Evolutionary conservation across 2,888 invertebrate genomes (phyloP).

Genomic region (Hedychridium roseum): DNA sequence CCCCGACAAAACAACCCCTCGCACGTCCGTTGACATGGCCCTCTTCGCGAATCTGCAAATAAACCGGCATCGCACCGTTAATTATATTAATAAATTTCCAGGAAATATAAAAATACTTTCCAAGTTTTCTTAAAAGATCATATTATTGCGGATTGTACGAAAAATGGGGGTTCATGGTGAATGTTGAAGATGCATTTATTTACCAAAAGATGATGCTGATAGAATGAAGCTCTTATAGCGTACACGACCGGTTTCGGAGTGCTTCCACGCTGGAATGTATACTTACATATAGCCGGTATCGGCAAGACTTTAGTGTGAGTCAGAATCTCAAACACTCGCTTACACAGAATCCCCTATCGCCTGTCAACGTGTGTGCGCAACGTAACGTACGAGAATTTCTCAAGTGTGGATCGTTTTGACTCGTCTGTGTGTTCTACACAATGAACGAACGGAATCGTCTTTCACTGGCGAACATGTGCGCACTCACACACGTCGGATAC

Average conservation of each 20-base stretch:
- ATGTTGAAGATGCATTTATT: slow-evolving; percentile 5
- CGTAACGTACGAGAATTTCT: no score
- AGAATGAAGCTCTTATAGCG: slow-evolving; percentile 24
- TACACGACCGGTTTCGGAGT: slow-evolving; percentile 30
- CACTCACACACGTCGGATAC: no score
- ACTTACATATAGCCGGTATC: no score
- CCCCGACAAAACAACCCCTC: slow-evolving; percentile 69
- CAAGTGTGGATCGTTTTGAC: no score
- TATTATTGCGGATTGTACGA: neutral
- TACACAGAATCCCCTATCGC: no score
- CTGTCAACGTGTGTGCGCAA: no score
- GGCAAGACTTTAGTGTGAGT: no score
- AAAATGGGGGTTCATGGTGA: neutral
- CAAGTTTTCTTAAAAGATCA: neutral
- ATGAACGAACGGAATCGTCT: no score
- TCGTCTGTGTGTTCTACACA: no score
- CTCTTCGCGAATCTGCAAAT: slow-evolving; percentile 42
- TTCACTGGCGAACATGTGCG: no score
- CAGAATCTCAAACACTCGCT: no score
- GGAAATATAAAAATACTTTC: neutral
- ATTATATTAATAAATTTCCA: neutral
- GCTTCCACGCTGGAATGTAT: slow-evolving; percentile 8
- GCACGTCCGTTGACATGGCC: slow-evolving; percentile 50
- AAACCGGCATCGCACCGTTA: slow-evolving; percentile 2
- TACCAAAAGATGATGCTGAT: slow-evolving; percentile 24